Base-by-base conservation (phyloP, 2,113 vertebrate species). In the Typhlomys cinereus region DNA sequence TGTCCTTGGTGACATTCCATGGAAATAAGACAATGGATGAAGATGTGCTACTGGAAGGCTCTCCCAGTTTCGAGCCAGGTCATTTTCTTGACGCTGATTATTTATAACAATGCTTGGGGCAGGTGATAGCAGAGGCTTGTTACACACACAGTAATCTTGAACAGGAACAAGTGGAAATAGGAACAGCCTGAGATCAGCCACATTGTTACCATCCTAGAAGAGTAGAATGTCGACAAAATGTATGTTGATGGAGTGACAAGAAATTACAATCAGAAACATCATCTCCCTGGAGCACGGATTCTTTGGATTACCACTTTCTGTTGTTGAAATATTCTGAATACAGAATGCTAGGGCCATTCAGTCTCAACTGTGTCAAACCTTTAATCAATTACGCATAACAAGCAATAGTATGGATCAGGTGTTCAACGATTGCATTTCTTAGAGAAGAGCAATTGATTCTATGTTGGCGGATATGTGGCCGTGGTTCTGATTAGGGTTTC, bases 391-490 rank as follows among this genome's bases (percentile, higher is more conserved):
- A 79, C 50, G 29, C 44, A 46, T 62, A 83, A 89, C 88, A 97
- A 97, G 93, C 91, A 96, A 92, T 75, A 93, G 92, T 91, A 89
- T 92, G 96, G 93, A 97, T 96, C 94, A 96, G 97, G 96, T 96
- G 94, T 85, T 96, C 96, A 67, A 88, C 95, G 93, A 96, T 93
- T 96, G 89, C 96, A 96, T 96, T 97, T 18, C 11, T 98, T 97
- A 97, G 84, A 94, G 78, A 90, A 81, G 4, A 87, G 83, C 91
- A 97, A 91, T 96, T 96, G 95, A 97, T 95, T 95, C 89, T 90
- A 93, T 89, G 93, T 96, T 95, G 95, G 94, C n/a, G 29, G 96
- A 85, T 96, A 93, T 93, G 92, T 96, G 94, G 87, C 87, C 92
- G 62, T 84, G 95, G 96, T 41, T 92, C 86, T 97, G 97, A 97